Evolutionary conservation across 2,888 invertebrate species (phyloP), one percentile per base, ranked within the genome.

Genomic region (Nymphalis polychloros): DNA sequence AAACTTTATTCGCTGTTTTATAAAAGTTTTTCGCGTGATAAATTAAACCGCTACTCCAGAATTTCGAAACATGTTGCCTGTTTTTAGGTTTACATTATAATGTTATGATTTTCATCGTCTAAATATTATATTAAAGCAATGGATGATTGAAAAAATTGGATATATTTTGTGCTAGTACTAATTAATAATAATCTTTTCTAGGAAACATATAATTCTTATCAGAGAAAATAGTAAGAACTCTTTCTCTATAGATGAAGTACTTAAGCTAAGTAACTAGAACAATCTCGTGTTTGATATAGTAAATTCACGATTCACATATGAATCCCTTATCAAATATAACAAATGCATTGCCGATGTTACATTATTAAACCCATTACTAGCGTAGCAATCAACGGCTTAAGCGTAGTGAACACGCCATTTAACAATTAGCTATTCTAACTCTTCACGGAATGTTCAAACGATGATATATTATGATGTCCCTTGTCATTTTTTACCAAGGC

Each of bases 1-100:
- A 83, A 83, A 87, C 69, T 87, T 86, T 86, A 83, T 86, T 81
- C 79, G 75, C 74, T 76, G 77, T 76, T 79, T 78, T 72, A 73
- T 73, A 72, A 76, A 80, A 82, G 77, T 81, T 81, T 79, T 49
- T 61, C 19, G 46, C 17, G 57, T 64, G 47, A 68, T 63, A 65
- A 65, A 63, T 68, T 68, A 60, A 64, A 62, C 49, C 46, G 41
- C 23, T 59, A 57, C 50, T 59, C 47, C 19, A 31, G 48, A n/a
- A 52, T 41, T 55, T 55, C 19, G 17, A 49, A 63, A 59, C 59
- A 46, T 50, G 59, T 52, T 19, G 59, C 59, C 20, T 46, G 46
- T 35, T 57, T 57, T 57, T 31, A n/a, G 16, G 19, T 49, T 49
- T 6, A 10, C 13, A 41, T 41, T 41, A 41, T 8, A 41, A 13